Evolutionary conservation across 2,888 invertebrate species (phyloP).

Genomic region (Odontomyia ornata): DNA sequence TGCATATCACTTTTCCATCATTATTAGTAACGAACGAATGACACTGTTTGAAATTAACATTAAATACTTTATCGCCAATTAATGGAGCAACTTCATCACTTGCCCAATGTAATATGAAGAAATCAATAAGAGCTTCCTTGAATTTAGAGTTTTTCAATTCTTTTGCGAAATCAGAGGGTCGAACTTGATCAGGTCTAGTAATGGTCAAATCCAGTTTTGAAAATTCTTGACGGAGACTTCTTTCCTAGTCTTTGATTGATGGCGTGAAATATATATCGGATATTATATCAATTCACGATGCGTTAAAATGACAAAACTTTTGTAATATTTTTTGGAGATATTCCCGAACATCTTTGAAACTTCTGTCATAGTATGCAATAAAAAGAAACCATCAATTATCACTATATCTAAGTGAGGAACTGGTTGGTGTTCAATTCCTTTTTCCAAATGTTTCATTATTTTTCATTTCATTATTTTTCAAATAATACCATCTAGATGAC

Average conservation of each 20-base stretch:
- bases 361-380: slow-evolving; percentile 52
- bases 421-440: too few species aligned
- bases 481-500: too few species aligned
- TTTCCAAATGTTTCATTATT: too few species aligned
- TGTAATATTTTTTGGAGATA: slow-evolving; percentile 44
- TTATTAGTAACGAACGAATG: background rate
- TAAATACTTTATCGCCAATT: background rate
- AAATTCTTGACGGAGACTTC: slow-evolving; percentile 8
- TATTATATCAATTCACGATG: slow-evolving; percentile 34
- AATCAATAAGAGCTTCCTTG: slow-evolving; percentile 42
- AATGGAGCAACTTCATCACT: too few species aligned
- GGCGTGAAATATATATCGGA: slow-evolving; percentile 46
- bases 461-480: too few species aligned
- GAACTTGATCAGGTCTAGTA: slow-evolving; percentile 13
- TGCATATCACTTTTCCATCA: background rate
- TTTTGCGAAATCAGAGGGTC: slow-evolving; percentile 14
- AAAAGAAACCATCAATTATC: too few species aligned
- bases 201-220: slow-evolving; percentile 8
- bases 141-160: too few species aligned
- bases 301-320: slow-evolving; percentile 17
- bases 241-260: slow-evolving; percentile 46
- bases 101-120: slow-evolving; percentile 36
- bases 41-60: slow-evolving; percentile 33
- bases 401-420: too few species aligned
- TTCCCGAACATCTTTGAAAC: slow-evolving; percentile 42